Conservation (phyloP, 2,797 vertebrate species). For the Acanthornis magna region DNA sequence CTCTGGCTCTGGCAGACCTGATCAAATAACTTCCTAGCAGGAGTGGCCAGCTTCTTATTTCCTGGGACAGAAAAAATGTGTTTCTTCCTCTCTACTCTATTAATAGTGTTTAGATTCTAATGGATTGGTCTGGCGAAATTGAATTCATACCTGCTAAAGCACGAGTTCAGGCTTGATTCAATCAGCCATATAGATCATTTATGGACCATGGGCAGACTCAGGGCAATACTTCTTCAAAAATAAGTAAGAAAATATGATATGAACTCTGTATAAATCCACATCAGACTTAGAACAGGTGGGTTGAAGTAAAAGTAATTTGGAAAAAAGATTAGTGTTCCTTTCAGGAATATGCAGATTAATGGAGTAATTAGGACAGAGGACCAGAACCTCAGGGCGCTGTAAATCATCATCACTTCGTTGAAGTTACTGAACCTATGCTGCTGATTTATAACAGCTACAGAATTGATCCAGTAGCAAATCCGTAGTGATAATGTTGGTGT, state of each 20-base stretch:
- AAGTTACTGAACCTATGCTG: neutral
- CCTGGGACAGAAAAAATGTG: neutral
- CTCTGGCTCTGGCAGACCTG: neutral
- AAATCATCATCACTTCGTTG: slow-evolving; percentile 28
- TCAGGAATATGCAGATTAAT: slow-evolving; percentile 44
- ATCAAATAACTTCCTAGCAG: slow-evolving; percentile 9
- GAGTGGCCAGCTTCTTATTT: neutral
- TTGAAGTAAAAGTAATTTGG: neutral
- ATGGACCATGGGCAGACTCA: slow-evolving; percentile 26
- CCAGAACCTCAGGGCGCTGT: neutral
- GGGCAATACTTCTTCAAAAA: slow-evolving; percentile 27
- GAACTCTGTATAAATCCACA: slow-evolving; percentile 5
- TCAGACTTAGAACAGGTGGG: neutral
- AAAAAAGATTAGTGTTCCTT: slow-evolving; percentile 15
- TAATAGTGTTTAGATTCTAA: slow-evolving; percentile 55
- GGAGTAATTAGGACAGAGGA: slow-evolving; percentile 32
- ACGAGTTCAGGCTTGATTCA: slow-evolving; percentile 4
- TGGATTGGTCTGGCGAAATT: slow-evolving; percentile 32
- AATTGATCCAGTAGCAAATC: slow-evolving; percentile 23
- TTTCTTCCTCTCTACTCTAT: neutral
- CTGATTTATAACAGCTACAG: slow-evolving; percentile 33
- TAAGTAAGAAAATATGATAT: slow-evolving; percentile 6
- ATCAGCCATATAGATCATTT: slow-evolving; percentile 38
- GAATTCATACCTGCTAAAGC: slow-evolving; percentile 39
- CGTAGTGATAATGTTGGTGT: slow-evolving; percentile 1